A percentile compares a stretch with the other conserved stretches of the same genome.
These are phyloP conservation scores for Catostomus latipinnis DNA, from an alignment of 2,797 vertebrate genomes.

Conservation along the genomic window DNA sequence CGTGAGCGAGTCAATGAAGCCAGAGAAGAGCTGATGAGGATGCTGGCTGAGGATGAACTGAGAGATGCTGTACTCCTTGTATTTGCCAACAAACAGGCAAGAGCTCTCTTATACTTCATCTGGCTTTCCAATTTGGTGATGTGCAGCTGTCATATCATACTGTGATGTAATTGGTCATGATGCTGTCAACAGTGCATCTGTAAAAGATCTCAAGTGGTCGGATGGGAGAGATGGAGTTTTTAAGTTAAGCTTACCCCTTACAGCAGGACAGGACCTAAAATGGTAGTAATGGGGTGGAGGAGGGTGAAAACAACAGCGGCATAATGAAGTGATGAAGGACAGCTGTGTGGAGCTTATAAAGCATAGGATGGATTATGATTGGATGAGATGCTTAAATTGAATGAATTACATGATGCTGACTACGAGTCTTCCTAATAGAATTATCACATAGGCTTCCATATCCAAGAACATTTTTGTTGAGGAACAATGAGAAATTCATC, in stretches of 20 bases:
- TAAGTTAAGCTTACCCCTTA: background rate
- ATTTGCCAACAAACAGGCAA: slow-evolving; percentile 97
- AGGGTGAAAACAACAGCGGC: no score
- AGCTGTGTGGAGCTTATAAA: no score
- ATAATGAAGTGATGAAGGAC: no score
- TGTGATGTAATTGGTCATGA: slow-evolving; percentile 24
- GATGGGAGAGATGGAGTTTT: background rate
- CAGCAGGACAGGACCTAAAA: no score
- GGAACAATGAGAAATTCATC: background rate
- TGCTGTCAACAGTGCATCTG: slow-evolving; percentile 16
- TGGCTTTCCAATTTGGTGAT: slow-evolving; percentile 17
- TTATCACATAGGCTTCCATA: no score
- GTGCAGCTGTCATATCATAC: slow-evolving; percentile 38
- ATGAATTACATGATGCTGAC: no score
- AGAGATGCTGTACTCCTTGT: slow-evolving; percentile 94
- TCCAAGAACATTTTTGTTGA: background rate
- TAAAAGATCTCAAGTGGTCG: slow-evolving; percentile 13
- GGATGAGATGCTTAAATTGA: no score
- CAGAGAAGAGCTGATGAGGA: slow-evolving; percentile 96
- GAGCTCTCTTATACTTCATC: slow-evolving; percentile 12
- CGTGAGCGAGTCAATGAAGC: slow-evolving; percentile 94
- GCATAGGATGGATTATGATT: no score
- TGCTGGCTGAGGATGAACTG: slow-evolving; percentile 96
- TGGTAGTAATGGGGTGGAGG: no score
- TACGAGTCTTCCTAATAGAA: no score